These are phyloP conservation scores for Aspidoscelis tigris DNA, from an alignment of 2,113 vertebrate species.

Conservation along the genomic window DNA sequence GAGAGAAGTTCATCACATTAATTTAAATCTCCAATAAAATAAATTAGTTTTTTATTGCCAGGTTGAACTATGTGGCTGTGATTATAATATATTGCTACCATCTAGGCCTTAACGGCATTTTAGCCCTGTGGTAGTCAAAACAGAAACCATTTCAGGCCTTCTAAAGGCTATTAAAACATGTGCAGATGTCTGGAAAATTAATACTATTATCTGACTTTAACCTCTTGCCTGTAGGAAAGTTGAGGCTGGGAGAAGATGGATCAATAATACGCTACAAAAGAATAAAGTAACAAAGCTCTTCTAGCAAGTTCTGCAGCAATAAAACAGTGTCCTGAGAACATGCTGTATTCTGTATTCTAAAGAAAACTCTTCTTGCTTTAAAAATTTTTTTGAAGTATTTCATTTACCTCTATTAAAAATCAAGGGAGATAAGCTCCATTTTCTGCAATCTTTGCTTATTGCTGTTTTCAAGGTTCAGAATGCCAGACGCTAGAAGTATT, in stretches of 20 bases:
- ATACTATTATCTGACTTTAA: conserved; percentile 80
- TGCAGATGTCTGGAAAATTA: conserved; percentile 84
- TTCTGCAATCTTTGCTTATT: conserved; percentile 52
- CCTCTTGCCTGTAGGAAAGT: conserved; percentile 76
- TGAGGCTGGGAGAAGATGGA: conserved; percentile 71
- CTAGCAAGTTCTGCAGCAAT: conserved; percentile 50
- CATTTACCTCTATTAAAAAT: conserved; percentile 64
- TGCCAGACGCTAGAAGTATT: conserved; percentile 38
- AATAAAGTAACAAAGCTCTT: conserved; percentile 60
- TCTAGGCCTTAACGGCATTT: conserved; percentile 78
- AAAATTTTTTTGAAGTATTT: conserved; percentile 52
- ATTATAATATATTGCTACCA: conserved; percentile 76
- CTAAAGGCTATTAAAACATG: conserved; percentile 81
- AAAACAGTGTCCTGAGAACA: conserved; percentile 35
- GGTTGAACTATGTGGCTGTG: conserved; percentile 64
- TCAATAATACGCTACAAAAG: conserved; percentile 70
- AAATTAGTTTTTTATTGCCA: conserved; percentile 74
- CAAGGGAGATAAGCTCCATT: conserved; percentile 44
- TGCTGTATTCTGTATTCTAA: conserved; percentile 31
- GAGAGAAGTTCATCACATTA: conserved; percentile 63
- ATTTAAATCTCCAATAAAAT: conserved; percentile 74
- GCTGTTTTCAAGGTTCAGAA: conserved; percentile 59
- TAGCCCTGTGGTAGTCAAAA: conserved; percentile 78
- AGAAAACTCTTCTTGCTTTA: conserved; percentile 50
- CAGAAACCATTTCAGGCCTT: conserved; percentile 76